phyloP scores from a whole-genome alignment of 2,113 vertebrate species.

The Grus americana region DNA sequence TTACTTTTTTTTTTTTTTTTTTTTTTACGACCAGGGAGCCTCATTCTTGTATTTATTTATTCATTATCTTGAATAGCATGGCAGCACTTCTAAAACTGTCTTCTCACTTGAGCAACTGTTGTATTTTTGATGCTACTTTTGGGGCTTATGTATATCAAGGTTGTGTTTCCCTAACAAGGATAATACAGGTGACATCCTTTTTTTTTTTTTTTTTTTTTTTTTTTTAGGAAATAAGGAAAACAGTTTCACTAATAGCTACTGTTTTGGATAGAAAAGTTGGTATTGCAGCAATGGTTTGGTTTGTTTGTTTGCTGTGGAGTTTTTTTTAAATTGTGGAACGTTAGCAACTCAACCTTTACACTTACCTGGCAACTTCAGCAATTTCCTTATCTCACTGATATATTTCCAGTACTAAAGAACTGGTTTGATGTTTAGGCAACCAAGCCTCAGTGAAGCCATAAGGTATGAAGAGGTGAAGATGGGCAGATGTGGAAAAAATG shows the following conservation, averaged over 20 bases:
- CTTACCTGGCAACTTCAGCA: neutral
- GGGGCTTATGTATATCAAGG: fast-evolving
- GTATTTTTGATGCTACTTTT: neutral
- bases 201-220: neutral
- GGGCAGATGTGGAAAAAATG: neutral
- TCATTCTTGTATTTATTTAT: neutral
- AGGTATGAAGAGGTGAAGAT: neutral
- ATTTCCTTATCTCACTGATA: neutral
- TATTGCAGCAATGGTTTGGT: neutral
- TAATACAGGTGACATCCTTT: neutral
- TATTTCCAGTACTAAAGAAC: neutral
- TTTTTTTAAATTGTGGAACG: neutral
- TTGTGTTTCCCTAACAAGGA: neutral
- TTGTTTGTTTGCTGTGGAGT: neutral
- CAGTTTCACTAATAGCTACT: neutral
- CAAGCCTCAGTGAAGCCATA: neutral
- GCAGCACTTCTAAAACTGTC: neutral
- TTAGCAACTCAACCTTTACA: neutral
- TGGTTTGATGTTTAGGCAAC: neutral
- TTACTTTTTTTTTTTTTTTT: neutral
- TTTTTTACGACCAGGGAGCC: neutral
- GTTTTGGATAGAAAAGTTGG: neutral
- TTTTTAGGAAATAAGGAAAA: neutral
- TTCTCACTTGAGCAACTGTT: neutral
- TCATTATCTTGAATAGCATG: neutral